A percentile compares a stretch with the other conserved stretches of the same genome.
Evolutionary conservation across 2,797 vertebrate genomes (phyloP).

Genomic region (Hydrolagus colliei): DNA sequence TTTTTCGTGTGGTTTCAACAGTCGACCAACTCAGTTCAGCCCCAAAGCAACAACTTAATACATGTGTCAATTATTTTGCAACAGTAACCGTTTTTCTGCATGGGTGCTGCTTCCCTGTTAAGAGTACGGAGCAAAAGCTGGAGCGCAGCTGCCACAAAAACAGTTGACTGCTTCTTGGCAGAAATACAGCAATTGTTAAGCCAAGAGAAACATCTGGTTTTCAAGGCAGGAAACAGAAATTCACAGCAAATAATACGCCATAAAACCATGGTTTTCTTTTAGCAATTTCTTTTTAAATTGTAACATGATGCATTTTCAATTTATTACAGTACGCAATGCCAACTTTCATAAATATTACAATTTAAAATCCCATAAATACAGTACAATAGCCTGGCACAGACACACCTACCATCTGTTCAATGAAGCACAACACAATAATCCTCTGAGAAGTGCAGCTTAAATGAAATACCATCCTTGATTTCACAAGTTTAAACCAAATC

Average conservation of each 20-base stretch:
- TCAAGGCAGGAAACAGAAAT: slow-evolving; percentile 7
- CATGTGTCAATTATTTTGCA: slow-evolving; percentile 27
- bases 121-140: slow-evolving; percentile 18
- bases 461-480: neutral
- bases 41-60: slow-evolving; percentile 17
- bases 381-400: slow-evolving; percentile 7
- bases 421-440: neutral
- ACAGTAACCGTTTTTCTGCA: slow-evolving; percentile 16
- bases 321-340: neutral
- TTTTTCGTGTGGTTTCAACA: neutral
- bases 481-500: neutral
- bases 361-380: slow-evolving; percentile 23
- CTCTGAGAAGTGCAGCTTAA: slow-evolving; percentile 9
- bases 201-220: slow-evolving; percentile 40
- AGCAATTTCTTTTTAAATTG: slow-evolving; percentile 26
- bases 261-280: slow-evolving; percentile 19
- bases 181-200: slow-evolving; percentile 36
- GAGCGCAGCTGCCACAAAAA: slow-evolving; percentile 25
- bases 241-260: slow-evolving; percentile 26
- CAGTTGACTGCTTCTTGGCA: slow-evolving; percentile 38
- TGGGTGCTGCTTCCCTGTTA: slow-evolving; percentile 14
- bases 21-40: neutral
- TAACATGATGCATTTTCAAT: slow-evolving; percentile 27
- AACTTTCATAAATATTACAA: neutral
- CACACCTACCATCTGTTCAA: neutral